These are phyloP conservation scores for Phaenicophaeus curvirostris DNA, from an alignment of 2,797 vertebrate genomes.

Conservation along the genomic window DNA sequence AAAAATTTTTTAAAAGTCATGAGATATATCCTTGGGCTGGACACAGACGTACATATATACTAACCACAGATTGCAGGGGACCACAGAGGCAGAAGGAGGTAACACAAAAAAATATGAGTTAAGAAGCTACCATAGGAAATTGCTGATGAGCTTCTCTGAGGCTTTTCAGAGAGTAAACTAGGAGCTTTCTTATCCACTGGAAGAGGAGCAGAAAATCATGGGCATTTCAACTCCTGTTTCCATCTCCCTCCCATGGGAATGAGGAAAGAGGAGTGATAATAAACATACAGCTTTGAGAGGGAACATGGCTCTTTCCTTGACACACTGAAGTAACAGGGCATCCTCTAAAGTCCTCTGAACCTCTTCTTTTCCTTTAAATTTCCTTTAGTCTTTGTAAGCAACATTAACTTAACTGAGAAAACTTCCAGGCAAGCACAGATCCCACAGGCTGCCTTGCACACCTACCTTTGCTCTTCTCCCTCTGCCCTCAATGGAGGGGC, in stretches of 20 bases:
- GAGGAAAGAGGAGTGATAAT: neutral
- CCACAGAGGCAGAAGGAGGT: neutral
- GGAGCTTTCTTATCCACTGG: neutral
- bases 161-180: neutral
- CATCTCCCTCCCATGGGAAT: neutral
- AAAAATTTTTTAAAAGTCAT: neutral
- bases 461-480: neutral
- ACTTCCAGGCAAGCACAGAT: neutral
- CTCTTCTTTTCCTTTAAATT: conserved; percentile 1
- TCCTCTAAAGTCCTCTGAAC: neutral
- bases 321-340: neutral
- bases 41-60: neutral
- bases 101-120: neutral
- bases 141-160: neutral
- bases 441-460: neutral
- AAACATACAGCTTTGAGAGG: neutral
- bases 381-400: neutral
- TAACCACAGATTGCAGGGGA: neutral
- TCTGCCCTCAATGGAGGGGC: neutral
- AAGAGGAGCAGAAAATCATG: neutral
- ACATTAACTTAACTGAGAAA: neutral
- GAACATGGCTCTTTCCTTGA: neutral
- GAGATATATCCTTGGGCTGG: neutral
- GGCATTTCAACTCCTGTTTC: neutral
- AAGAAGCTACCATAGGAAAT: neutral